Base-by-base conservation (phyloP, 2,113 vertebrate species). In the Gorilla gorilla region DNA sequence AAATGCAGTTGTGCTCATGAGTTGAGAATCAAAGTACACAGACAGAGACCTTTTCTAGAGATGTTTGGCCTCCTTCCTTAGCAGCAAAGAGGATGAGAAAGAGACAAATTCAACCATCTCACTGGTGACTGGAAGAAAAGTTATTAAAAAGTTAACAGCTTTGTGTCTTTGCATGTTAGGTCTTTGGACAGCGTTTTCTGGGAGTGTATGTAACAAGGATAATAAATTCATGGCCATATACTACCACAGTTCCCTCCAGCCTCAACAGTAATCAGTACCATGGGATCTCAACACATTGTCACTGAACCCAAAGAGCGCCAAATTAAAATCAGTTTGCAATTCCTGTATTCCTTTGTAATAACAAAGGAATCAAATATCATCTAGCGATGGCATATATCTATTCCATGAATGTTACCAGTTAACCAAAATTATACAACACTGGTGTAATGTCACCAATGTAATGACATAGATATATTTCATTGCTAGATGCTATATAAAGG, bases 1-100 rank as follows among this genome's bases (percentile, higher is more conserved):
- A 96, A 97, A 94, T 92, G 78, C 27, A 95, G 55, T 96, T 96
- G 84, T 80, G 43, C 27, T 96, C 64, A 88, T 59, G 57, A 93
- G 40, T 92, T 76, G 64, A 76, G 72, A 92, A 73, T 87, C 85
- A 64, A 96, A 97, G 76, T 61, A 43, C 45, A 90, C 66, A 95
- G 79, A 76, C 55, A 92, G 83, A 94, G 91, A 94, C 40, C n/a
- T 50, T 96, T 92, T 88, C 94, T 93, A 48, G 80, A 88, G 80
- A 97, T 81, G 4, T 81, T 90, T 78, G 92, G 61, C 35, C 79
- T 96, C 32, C 22, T 68, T 93, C 68, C n/a, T 93, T 76, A 89
- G 66, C 52, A 87, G 14, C 45, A 90, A 73, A 73, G 72, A 78
- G 3, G 43, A 90, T 52, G 16, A 52, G 40, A 93, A 87, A 90